Evolutionary conservation across 1,140 invertebrate species (phyloP), one percentile per base, ranked within the genome.

Genomic region (Zaprionus capensis): DNA sequence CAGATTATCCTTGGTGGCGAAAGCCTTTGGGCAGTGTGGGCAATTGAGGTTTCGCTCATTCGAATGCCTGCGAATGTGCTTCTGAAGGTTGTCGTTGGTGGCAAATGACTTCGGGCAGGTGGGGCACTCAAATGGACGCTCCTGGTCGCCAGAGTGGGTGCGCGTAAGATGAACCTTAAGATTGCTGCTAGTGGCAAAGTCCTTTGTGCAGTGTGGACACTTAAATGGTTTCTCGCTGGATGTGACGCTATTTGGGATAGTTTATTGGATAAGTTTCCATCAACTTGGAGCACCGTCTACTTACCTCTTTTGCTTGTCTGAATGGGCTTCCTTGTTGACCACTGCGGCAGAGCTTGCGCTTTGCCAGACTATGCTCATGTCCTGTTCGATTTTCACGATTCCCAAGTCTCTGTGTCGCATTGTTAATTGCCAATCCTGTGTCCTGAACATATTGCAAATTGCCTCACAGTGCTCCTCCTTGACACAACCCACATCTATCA

Each of bases 391-490:
- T 34, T 76, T 76, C 9, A 76, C 69, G 20, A 71, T 62, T 12
- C 69, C 68, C 20, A 76, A 44, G 15, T 76, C 62, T 6, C 69
- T 76, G 46, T 76, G 73, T 41, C 68, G 41, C 68, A 71, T 71
- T 1, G 59, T 71, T 20, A 76, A 20, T 36, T 59, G 68, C 68
- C 73, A 76, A 55, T 76, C 73, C 26, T 75, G 72, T 12, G 41
- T 20, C 36, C 69, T 71, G 20, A 75, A 71, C 67, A 71, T 71
- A 71, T 75, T 75, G 59, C 67, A 75, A 22, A 71, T 75, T 31
- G 67, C 67, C 59, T 75, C 67, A 28, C 68, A 71, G 34, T 76
- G 73, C 61, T 71, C 73, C 73, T 71, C 68, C 36, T 76, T 76
- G 15, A 76, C 73, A 12, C 68, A 71, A 12, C 59, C 68, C 20